A percentile compares a stretch with the other conserved stretches of the same genome.
Evolutionary conservation across 2,797 vertebrate species (phyloP).

Genomic region (Bucorvus abyssinicus): DNA sequence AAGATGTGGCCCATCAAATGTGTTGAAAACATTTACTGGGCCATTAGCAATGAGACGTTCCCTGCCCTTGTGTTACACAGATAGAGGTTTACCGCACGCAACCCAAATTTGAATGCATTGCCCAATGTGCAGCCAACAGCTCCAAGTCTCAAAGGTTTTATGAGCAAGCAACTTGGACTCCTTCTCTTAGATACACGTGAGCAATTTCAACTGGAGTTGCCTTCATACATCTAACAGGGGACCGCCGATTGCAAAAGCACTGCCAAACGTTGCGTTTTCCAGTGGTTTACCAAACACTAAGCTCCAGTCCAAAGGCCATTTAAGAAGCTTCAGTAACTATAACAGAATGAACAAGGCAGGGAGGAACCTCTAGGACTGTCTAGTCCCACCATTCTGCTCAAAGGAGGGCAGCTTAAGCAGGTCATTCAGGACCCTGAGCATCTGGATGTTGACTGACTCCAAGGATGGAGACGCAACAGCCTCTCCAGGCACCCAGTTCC

Average conservation of each 20-base stretch:
- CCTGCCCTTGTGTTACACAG: conserved; percentile 4
- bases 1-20: conserved; percentile 29
- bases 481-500: background rate
- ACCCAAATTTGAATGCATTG: background rate
- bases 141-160: background rate
- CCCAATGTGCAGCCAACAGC: conserved; percentile 21
- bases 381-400: background rate
- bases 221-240: background rate
- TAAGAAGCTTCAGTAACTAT: background rate
- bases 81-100: conserved; percentile 31
- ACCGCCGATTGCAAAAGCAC: background rate
- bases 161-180: background rate
- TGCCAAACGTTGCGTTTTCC: background rate
- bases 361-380: background rate
- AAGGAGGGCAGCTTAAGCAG: background rate
- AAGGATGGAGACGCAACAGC: background rate
- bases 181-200: background rate
- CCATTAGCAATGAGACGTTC: conserved; percentile 46
- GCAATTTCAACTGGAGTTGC: background rate
- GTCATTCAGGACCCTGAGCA: background rate
- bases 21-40: conserved; percentile 54
- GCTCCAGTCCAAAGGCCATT: background rate
- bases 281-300: background rate
- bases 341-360: background rate
- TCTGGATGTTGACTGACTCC: background rate